Conservation (phyloP, 30 jellyfish, hydroid and myxozoan genomes). For the Haliclystus octoradiatus region DNA sequence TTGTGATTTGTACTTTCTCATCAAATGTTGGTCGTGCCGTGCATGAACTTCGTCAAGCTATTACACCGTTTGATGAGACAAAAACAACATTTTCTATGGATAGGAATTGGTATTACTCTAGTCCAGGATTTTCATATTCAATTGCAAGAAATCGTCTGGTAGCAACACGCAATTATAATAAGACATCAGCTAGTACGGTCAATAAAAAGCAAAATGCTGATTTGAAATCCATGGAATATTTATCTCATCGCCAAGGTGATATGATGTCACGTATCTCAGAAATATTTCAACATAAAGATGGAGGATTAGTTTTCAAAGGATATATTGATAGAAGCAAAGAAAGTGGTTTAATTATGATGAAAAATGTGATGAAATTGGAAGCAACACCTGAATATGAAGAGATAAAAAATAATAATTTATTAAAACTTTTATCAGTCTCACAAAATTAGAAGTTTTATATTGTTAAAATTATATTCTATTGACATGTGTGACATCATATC, state of each 20-base stretch:
- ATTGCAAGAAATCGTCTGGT: background rate
- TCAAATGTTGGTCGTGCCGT: background rate
- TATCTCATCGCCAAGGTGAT: background rate
- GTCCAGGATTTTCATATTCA: background rate
- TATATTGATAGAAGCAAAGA: background rate
- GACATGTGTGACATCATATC: too few relatives aligned
- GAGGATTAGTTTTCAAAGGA: background rate
- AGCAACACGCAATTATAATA: background rate
- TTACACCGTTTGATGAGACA: background rate
- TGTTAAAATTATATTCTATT: too few relatives aligned
- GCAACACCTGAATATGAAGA: background rate
- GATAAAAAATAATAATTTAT: too few relatives aligned
- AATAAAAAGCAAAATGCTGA: background rate
- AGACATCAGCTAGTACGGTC: background rate
- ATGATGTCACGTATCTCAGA: background rate
- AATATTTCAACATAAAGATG: background rate
- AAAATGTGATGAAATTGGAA: background rate
- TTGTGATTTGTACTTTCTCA: background rate
- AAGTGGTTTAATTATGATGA: background rate
- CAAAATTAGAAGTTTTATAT: too few relatives aligned
- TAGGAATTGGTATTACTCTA: background rate
- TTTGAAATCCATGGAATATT: background rate
- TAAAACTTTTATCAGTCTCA: too few relatives aligned
- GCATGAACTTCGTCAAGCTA: background rate
- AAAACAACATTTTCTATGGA: background rate